Conservation (phyloP, 2,888 invertebrate species). For the Lochmaea crataegi region DNA sequence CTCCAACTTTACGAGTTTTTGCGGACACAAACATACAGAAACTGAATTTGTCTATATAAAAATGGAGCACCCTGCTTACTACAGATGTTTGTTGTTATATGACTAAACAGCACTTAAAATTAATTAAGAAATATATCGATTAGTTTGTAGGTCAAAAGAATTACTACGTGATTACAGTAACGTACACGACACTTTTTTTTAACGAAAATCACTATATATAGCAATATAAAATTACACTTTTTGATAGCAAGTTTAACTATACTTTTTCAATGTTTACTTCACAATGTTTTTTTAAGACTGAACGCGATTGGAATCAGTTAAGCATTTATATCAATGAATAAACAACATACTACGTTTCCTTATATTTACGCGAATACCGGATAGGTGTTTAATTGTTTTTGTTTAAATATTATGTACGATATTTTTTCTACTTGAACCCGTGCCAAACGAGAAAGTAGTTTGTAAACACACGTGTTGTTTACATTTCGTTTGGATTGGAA, state of each 20-base stretch:
- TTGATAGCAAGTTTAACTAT: not conserved
- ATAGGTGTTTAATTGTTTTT: not conserved
- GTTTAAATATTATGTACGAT: not conserved
- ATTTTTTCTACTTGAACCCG: not conserved
- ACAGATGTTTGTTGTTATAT: no score
- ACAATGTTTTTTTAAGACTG: not conserved
- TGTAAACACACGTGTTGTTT: slow-evolving; percentile 11
- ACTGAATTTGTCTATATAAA: no score
- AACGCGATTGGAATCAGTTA: not conserved
- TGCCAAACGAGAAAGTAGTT: slow-evolving; percentile 7
- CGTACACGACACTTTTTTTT: not conserved
- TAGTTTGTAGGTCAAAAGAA: slow-evolving; percentile 4
- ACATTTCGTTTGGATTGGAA: not conserved
- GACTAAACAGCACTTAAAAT: not conserved
- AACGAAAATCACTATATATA: no score
- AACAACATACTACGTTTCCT: not conserved
- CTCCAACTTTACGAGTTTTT: no score
- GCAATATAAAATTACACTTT: not conserved
- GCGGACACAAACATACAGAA: no score
- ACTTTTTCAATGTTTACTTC: not conserved
- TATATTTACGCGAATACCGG: not conserved
- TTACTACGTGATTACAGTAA: not conserved
- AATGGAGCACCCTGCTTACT: slow-evolving; percentile 45
- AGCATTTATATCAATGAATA: not conserved
- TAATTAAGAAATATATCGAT: not conserved